Evolutionary conservation across 2,888 invertebrate species (phyloP).

Genomic region (Oscheius sp.): DNA sequence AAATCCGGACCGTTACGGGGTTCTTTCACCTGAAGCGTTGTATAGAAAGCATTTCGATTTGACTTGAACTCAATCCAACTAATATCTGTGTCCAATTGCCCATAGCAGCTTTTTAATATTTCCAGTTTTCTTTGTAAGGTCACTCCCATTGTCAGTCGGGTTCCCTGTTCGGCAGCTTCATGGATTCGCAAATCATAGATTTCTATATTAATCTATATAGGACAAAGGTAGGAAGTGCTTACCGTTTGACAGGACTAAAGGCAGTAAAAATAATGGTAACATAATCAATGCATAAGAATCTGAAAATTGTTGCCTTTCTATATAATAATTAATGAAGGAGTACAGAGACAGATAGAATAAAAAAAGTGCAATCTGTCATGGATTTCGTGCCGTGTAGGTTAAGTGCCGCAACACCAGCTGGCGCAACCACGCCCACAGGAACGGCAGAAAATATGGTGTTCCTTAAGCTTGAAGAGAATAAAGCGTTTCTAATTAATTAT

Average conservation of each 20-base stretch:
- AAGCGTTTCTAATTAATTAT: too few species aligned
- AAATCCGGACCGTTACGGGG: conserved; percentile 43
- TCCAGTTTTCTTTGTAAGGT: conserved; percentile 52
- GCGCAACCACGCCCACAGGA: too few species aligned
- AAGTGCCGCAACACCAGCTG: not conserved
- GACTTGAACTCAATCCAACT: conserved; percentile 63
- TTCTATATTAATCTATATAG: too few species aligned
- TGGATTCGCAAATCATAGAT: conserved; percentile 66
- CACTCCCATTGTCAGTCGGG: conserved; percentile 45
- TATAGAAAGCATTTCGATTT: conserved; percentile 47
- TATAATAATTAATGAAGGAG: too few species aligned
- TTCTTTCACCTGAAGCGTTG: conserved; percentile 32
- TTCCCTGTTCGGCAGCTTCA: conserved; percentile 60
- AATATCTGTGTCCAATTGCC: conserved; percentile 64
- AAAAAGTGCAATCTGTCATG: conserved; percentile 12
- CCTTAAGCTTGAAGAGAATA: conserved; percentile 12
- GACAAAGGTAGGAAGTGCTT: not conserved
- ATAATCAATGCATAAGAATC: too few species aligned
- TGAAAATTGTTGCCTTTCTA: too few species aligned
- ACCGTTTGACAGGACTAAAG: not conserved
- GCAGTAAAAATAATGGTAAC: not conserved
- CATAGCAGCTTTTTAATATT: conserved; percentile 55
- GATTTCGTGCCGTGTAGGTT: not conserved
- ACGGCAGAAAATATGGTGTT: too few species aligned
- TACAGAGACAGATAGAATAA: too few species aligned